Conservation (phyloP, 2,888 invertebrate genomes). For the Gerosis bhagava region DNA sequence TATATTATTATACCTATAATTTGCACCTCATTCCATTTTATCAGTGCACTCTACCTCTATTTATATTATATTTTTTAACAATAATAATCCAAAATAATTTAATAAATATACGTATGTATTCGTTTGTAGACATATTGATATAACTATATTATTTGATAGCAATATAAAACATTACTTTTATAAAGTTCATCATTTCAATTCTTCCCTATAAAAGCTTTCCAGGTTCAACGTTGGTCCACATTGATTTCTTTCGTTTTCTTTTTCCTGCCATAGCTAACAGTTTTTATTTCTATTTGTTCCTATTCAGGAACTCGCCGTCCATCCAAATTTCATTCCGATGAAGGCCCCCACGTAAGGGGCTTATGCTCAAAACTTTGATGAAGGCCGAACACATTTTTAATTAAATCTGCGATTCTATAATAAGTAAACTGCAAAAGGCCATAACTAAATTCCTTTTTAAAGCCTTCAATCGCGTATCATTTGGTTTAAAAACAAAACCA, state of each 20-base stretch:
- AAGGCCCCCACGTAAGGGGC: constrained; percentile 52
- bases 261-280: constrained; percentile 55
- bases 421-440: constrained; percentile 14
- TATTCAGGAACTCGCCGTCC: constrained; percentile 52
- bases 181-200: too few species aligned
- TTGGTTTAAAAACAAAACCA: constrained; percentile 60
- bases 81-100: too few species aligned
- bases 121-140: too few species aligned
- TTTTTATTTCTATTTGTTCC: constrained; percentile 62
- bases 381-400: constrained; percentile 44
- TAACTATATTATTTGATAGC: too few species aligned
- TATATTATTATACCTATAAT: too few species aligned
- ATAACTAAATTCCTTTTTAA: constrained; percentile 16
- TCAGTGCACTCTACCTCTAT: too few species aligned
- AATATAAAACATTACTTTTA: too few species aligned
- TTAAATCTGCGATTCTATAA: constrained; percentile 43
- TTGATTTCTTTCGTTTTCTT: constrained; percentile 68
- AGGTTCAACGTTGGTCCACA: constrained; percentile 47
- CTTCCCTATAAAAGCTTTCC: constrained; percentile 1
- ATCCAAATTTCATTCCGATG: constrained; percentile 67
- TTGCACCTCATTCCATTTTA: too few species aligned
- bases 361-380: constrained; percentile 52
- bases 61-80: too few species aligned
- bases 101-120: too few species aligned
- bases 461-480: constrained; percentile 25